These are phyloP conservation scores for Ophion ellenae DNA, from an alignment of 2,888 invertebrate genomes.

Conservation along the genomic window DNA sequence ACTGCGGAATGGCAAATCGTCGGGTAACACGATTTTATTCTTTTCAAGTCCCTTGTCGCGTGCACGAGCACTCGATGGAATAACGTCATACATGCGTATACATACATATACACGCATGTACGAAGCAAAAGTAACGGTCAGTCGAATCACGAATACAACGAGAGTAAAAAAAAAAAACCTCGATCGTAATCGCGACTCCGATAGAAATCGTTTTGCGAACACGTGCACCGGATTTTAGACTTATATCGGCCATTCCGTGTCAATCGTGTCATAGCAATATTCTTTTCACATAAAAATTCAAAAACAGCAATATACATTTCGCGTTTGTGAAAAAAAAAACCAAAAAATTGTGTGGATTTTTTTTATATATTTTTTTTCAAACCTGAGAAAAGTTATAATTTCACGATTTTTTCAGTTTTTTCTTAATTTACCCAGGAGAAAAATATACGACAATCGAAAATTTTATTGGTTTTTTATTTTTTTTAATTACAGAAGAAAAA, in stretches of 20 bases:
- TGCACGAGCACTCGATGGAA: not conserved
- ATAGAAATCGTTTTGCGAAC: not conserved
- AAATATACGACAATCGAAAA: no score
- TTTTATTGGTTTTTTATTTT: no score
- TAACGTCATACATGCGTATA: not conserved
- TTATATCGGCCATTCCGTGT: not conserved
- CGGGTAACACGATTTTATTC: not conserved
- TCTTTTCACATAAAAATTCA: not conserved
- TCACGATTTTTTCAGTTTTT: no score
- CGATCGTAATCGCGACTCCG: not conserved
- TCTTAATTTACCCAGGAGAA: no score
- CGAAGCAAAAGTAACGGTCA: not conserved
- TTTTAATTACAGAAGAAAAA: no score
- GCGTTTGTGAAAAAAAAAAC: not conserved
- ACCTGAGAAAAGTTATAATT: no score
- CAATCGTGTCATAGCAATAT: not conserved
- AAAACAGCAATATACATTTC: not conserved
- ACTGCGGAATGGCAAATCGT: conserved; percentile 4
- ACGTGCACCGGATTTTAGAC: not conserved
- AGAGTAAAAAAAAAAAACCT: not conserved
- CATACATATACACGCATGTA: not conserved
- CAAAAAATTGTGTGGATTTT: no score
- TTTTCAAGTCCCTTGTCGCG: not conserved
- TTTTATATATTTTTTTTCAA: no score
- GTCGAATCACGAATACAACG: not conserved